A percentile compares a stretch with the other conserved stretches of the same genome.
These are phyloP conservation scores for Alligator mississippiensis DNA, from an alignment of 2,113 vertebrate genomes.

Conservation along the genomic window DNA sequence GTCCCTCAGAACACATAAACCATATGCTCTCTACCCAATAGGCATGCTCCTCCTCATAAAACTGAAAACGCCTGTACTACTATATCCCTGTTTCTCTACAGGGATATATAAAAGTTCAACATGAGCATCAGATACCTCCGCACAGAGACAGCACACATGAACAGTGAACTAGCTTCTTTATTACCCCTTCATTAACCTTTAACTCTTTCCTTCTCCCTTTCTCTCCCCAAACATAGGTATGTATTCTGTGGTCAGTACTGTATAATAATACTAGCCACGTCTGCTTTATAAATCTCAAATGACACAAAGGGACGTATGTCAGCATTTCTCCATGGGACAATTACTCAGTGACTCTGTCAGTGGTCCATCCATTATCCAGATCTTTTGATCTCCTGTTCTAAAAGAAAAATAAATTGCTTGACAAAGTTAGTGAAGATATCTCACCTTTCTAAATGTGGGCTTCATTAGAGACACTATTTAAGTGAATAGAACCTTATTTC, in stretches of 20 bases:
- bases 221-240: background rate
- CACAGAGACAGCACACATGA: background rate
- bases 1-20: slow-evolving; percentile 73
- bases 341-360: background rate
- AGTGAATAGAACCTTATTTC: background rate
- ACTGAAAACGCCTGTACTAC: slow-evolving; percentile 19
- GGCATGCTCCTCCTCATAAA: slow-evolving; percentile 50
- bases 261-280: background rate
- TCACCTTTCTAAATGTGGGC: background rate
- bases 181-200: background rate
- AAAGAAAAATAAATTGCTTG: background rate
- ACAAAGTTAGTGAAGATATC: background rate
- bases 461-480: background rate
- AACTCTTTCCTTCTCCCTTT: background rate
- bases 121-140: background rate
- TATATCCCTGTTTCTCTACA: slow-evolving; percentile 23
- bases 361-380: background rate
- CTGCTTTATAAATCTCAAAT: background rate
- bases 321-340: background rate
- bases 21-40: slow-evolving; percentile 73
- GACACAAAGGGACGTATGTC: background rate
- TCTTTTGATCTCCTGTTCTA: background rate
- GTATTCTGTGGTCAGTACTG: background rate
- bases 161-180: background rate
- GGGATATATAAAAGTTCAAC: slow-evolving; percentile 19